Evolutionary conservation across 2,888 invertebrate species (phyloP).

Genomic region (Griposia aprilina): DNA sequence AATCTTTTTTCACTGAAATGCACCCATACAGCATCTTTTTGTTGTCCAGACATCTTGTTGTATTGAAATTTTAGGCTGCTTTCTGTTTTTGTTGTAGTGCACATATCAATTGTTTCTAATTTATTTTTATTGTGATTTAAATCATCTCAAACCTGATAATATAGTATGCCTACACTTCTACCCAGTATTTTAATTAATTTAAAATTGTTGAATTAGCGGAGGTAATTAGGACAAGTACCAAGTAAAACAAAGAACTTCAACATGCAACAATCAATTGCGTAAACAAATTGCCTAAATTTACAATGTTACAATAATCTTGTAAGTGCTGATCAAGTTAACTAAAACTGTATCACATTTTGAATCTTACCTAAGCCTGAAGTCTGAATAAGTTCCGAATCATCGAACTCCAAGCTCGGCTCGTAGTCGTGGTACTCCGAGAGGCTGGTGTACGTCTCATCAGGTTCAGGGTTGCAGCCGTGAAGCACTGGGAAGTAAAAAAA

Average conservation of each 20-base stretch:
- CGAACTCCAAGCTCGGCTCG: constrained; percentile 98
- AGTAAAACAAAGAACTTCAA: constrained; percentile 25
- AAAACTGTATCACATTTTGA: neutral
- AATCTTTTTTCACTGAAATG: too few relatives aligned
- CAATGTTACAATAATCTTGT: neutral
- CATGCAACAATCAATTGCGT: constrained; percentile 28
- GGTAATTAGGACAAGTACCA: constrained; percentile 6
- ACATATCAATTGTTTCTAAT: too few relatives aligned
- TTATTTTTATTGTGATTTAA: too few relatives aligned
- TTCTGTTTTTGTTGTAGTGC: too few relatives aligned
- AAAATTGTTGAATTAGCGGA: neutral
- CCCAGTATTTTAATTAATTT: neutral
- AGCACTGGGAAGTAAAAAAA: constrained; percentile 76
- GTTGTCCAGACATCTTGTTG: too few relatives aligned
- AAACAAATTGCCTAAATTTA: constrained; percentile 27
- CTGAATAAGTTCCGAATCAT: constrained; percentile 97
- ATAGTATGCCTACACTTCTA: neutral
- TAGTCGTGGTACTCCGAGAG: constrained; percentile 97
- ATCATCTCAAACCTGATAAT: too few relatives aligned
- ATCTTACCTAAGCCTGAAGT: constrained; percentile 92
- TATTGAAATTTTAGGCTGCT: too few relatives aligned
- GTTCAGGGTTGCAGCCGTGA: constrained; percentile 83
- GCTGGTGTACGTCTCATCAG: constrained; percentile 96
- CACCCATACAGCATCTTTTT: too few relatives aligned
- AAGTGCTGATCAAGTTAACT: neutral